These are phyloP conservation scores for Eugnorisma glareosa DNA, from an alignment of 2,888 invertebrate species.

Conservation along the genomic window DNA sequence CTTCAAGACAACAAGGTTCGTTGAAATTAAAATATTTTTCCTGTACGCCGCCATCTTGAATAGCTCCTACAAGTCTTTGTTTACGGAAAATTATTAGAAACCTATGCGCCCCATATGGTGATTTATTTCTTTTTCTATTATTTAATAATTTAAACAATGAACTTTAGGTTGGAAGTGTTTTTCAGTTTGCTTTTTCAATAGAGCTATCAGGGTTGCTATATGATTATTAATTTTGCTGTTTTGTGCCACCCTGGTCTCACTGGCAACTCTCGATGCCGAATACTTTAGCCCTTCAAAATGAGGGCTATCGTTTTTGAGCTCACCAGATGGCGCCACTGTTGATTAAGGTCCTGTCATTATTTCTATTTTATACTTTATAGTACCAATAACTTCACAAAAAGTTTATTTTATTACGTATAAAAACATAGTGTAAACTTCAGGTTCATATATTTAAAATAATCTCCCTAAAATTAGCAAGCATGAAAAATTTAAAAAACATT, in stretches of 20 bases:
- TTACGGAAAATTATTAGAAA: slow-evolving; percentile 56
- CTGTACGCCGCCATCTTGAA: slow-evolving; percentile 39
- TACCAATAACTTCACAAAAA: too few relatives aligned
- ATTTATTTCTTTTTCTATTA: slow-evolving; percentile 6
- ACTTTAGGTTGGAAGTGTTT: too few relatives aligned
- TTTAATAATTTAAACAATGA: neutral
- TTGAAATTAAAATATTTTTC: slow-evolving; percentile 59
- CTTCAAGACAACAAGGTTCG: slow-evolving; percentile 52
- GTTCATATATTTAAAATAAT: too few relatives aligned
- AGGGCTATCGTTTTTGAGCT: too few relatives aligned
- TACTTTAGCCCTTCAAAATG: neutral
- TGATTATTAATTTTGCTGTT: neutral
- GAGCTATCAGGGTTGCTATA: neutral
- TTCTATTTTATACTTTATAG: too few relatives aligned
- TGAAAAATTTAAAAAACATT: too few relatives aligned
- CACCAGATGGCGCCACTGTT: too few relatives aligned
- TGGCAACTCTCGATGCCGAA: neutral
- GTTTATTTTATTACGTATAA: too few relatives aligned
- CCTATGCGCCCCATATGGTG: slow-evolving; percentile 5
- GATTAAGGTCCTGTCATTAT: too few relatives aligned
- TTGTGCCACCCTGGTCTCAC: neutral
- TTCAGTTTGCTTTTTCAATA: neutral
- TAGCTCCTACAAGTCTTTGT: slow-evolving; percentile 48
- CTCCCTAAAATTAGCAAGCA: too few relatives aligned
- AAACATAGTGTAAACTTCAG: too few relatives aligned